Evolutionary conservation across 2,797 vertebrate genomes (phyloP), one percentile per base, ranked within the genome.

Genomic region (Platyrinchus mystaceus): DNA sequence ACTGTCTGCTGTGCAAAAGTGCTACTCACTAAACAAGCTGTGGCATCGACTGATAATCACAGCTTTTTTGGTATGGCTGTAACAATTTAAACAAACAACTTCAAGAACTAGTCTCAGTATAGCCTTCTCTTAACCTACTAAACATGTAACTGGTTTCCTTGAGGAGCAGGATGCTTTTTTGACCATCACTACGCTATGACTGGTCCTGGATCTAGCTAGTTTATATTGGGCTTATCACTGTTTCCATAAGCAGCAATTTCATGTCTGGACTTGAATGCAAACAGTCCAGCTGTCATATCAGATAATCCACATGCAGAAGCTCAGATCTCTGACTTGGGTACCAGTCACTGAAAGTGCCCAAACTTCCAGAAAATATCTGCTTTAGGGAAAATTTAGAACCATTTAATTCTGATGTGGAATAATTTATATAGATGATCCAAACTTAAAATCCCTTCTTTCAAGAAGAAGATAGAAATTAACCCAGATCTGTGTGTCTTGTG

Each of bases 181-280:
- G 58, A 15, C 24, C 22, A 19, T 28, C 18, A 5, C 12, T 46
- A 6, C 1, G 0, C 43, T 58, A 2, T n/a, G 30, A 14, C 6
- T 27, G 13, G 12, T 62, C 4, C 49, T 41, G 41, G 18, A 64
- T 20, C 17, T 43, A 46, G 22, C 17, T 63, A 12, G 13, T 46
- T 49, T 85, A 56, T 17, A 47, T 46, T 13, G 15, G 59, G 44
- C 6, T 44, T 67, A n/a, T 2, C 7, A 70, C 36, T 47, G 28
- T 74, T 86, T 70, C 36, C 7, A 1, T 26, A 32, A 70, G 12
- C 15, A 60, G 15, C 23, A 44, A 23, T 23, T 3, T 0, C 10
- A 4, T 49, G 6, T 39, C 39, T 67, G 39, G 36, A 30, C 8
- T 70, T 44, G 30, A 63, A n/a, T 20, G 10, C 64, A 70, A 37